Evolutionary conservation across 2,888 invertebrate species (phyloP).

Genomic region (Netelia fuscicornis): DNA sequence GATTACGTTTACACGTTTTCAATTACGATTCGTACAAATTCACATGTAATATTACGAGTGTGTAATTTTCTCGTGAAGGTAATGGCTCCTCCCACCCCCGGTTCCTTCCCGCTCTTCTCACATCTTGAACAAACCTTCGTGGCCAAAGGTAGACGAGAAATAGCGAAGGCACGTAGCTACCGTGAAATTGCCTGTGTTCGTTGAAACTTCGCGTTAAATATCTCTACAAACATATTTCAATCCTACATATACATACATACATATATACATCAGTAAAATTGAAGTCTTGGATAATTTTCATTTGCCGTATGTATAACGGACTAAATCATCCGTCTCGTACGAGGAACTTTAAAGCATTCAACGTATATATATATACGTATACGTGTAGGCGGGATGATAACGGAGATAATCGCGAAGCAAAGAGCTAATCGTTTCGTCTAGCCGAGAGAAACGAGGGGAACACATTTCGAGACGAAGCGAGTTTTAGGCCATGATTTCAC

Average conservation of each 20-base stretch:
- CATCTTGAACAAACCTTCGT: background rate
- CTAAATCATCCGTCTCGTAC: background rate
- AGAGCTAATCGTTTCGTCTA: conserved; percentile 15
- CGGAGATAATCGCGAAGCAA: background rate
- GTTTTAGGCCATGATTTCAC: background rate
- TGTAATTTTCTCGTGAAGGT: background rate
- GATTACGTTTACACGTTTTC: background rate
- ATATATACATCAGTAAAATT: conserved; percentile 27
- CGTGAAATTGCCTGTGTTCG: background rate
- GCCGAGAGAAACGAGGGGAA: conserved; percentile 50
- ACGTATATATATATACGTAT: background rate
- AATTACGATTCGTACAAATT: background rate
- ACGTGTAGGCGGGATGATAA: background rate
- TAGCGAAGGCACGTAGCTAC: background rate
- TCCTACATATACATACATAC: background rate
- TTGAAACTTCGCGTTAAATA: conserved; percentile 22
- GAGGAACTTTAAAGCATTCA: background rate
- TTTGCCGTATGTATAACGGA: conserved; percentile 18
- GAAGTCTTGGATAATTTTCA: conserved; percentile 43
- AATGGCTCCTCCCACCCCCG: background rate
- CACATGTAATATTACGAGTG: too few relatives aligned
- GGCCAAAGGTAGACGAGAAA: background rate
- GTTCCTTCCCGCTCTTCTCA: background rate
- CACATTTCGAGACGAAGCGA: conserved; percentile 48
- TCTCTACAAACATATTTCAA: background rate